Evolutionary conservation across 1,140 invertebrate genomes (phyloP).

Genomic region (Drosophila mauritiana): DNA sequence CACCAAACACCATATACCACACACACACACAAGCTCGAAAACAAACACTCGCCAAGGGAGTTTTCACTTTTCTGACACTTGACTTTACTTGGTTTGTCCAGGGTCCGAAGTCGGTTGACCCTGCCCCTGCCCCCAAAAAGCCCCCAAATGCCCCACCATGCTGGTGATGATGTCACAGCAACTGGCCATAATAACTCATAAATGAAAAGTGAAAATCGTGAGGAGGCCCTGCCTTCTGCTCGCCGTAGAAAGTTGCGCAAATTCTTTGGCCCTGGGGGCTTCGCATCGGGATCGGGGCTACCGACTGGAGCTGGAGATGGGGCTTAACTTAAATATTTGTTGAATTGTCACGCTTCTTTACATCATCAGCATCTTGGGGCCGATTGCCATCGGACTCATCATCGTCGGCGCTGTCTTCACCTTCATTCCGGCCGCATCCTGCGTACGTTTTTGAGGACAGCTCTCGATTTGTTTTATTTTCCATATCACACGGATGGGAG

Average conservation of each 20-base stretch:
- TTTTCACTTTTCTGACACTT: slow-evolving; percentile 83
- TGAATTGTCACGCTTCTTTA: slow-evolving; percentile 79
- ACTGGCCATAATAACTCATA: slow-evolving; percentile 70
- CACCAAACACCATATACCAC: neutral
- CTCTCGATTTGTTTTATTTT: slow-evolving; percentile 26
- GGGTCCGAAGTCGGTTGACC: slow-evolving; percentile 38
- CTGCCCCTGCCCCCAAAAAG: neutral
- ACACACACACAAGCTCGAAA: slow-evolving; percentile 31
- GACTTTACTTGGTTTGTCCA: slow-evolving; percentile 67
- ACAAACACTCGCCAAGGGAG: slow-evolving; percentile 34
- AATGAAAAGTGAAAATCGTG: slow-evolving; percentile 81
- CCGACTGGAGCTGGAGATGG: neutral
- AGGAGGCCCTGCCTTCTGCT: slow-evolving; percentile 33
- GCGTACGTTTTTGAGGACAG: slow-evolving; percentile 81
- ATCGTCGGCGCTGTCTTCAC: slow-evolving; percentile 51
- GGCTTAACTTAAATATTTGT: slow-evolving; percentile 74
- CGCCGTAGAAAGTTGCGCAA: slow-evolving; percentile 76
- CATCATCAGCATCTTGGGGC: slow-evolving; percentile 54
- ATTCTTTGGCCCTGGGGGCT: slow-evolving; percentile 68
- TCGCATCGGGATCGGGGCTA: neutral
- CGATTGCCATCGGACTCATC: slow-evolving; percentile 59
- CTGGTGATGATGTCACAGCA: slow-evolving; percentile 67
- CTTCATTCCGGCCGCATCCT: slow-evolving; percentile 61
- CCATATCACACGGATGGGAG: slow-evolving; percentile 29
- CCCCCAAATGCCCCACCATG: slow-evolving; percentile 2